These are phyloP conservation scores for Dichetophora obliterata DNA, from an alignment of 2,888 invertebrate genomes.

Conservation along the genomic window DNA sequence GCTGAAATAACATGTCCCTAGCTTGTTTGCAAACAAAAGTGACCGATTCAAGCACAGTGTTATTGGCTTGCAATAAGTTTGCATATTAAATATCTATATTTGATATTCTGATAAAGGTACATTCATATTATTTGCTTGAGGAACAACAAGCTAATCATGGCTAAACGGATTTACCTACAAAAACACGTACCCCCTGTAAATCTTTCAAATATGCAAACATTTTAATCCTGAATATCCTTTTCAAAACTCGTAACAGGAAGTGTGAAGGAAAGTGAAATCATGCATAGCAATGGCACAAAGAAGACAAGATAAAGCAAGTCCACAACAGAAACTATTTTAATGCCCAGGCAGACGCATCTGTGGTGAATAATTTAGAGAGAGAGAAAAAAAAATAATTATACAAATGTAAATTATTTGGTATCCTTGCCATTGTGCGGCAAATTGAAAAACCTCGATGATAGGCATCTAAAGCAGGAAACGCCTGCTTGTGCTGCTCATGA, in stretches of 20 bases:
- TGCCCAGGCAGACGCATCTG: not conserved
- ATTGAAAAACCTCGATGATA: constrained; percentile 7
- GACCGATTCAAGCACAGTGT: too few relatives aligned
- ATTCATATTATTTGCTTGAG: too few relatives aligned
- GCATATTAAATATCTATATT: too few relatives aligned
- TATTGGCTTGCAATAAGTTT: too few relatives aligned
- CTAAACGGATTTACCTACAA: not conserved
- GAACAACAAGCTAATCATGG: too few relatives aligned
- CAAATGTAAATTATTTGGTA: constrained; percentile 34
- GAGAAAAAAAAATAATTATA: constrained; percentile 26
- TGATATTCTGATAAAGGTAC: too few relatives aligned
- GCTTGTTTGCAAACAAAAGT: too few relatives aligned
- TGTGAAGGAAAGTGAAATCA: constrained; percentile 3
- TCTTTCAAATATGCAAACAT: constrained; percentile 29
- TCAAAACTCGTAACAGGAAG: not conserved
- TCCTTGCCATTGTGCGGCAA: not conserved
- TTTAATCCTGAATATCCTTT: constrained; percentile 23
- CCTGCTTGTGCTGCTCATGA: constrained; percentile 16
- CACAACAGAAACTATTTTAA: not conserved
- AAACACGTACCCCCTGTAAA: not conserved
- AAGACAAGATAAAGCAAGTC: not conserved
- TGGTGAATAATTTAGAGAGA: not conserved
- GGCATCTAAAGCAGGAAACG: constrained; percentile 35
- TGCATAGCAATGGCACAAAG: not conserved
- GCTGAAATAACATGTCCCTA: too few relatives aligned